phyloP scores from a whole-genome alignment of 2,113 vertebrate genomes.

The Cettia cetti region DNA sequence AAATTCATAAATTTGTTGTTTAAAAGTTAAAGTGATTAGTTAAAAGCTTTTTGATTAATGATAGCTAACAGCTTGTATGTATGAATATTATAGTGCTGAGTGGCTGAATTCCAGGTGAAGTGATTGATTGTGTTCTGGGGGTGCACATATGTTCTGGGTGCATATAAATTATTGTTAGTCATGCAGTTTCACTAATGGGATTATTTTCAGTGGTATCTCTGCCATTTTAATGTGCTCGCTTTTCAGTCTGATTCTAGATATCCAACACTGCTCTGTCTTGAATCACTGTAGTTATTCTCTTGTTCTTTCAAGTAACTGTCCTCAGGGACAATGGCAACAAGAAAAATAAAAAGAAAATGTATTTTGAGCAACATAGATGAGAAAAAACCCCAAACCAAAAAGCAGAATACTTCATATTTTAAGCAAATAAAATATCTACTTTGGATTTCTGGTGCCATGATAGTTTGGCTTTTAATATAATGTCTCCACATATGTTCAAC shows the following conservation, averaged over 20 bases:
- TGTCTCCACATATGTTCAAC: neutral
- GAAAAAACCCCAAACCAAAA: neutral
- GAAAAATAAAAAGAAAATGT: neutral
- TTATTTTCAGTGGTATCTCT: constrained; percentile 40
- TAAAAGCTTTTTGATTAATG: constrained; percentile 70
- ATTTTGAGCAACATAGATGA: neutral
- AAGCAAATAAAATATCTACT: neutral
- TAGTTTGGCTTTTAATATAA: neutral
- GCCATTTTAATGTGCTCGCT: constrained; percentile 40
- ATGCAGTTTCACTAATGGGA: constrained; percentile 16
- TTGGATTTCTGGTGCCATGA: neutral
- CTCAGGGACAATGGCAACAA: neutral
- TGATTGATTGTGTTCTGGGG: constrained; percentile 63
- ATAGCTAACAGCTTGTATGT: constrained; percentile 53
- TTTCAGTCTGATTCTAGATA: constrained; percentile 5
- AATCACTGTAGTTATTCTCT: neutral
- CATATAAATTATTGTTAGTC: constrained; percentile 65
- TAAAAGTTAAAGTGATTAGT: constrained; percentile 57
- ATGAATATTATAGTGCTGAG: constrained; percentile 31
- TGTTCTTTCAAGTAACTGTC: constrained; percentile 13
- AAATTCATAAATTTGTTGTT: constrained; percentile 31
- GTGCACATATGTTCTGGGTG: constrained; percentile 63
- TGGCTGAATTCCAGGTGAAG: constrained; percentile 61
- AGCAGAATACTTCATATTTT: neutral
- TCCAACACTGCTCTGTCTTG: neutral